Evolutionary conservation across 2,797 vertebrate genomes (phyloP).

Genomic region (Silurus aristotelis): DNA sequence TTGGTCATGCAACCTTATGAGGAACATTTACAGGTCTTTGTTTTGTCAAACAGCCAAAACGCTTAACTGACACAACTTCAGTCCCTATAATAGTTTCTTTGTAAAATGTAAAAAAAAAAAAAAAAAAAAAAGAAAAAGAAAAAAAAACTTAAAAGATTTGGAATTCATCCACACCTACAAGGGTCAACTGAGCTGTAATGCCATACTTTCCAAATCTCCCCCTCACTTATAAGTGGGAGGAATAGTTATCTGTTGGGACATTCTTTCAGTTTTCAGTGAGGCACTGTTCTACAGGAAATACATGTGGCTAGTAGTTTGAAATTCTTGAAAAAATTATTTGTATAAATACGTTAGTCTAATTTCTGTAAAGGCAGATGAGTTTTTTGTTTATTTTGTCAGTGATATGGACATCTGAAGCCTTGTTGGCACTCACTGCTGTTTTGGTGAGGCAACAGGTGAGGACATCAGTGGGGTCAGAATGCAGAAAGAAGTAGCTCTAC

Average conservation of each 20-base stretch:
- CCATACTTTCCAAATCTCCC: slow-evolving; percentile 44
- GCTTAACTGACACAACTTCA: not conserved
- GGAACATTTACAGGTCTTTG: not conserved
- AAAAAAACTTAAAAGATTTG: slow-evolving; percentile 3
- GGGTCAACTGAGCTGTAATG: slow-evolving; percentile 44
- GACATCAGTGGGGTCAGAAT: slow-evolving; percentile 23
- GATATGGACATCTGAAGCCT: slow-evolving; percentile 56
- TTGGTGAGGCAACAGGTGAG: slow-evolving; percentile 59
- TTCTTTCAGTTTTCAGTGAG: slow-evolving; percentile 49
- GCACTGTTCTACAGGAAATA: slow-evolving; percentile 45
- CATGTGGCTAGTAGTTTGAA: slow-evolving; percentile 1
- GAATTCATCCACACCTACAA: slow-evolving; percentile 58
- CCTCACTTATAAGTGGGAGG: slow-evolving; percentile 49
- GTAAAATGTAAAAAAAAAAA: not conserved
- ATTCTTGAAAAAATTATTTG: slow-evolving; percentile 30
- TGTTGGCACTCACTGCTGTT: slow-evolving; percentile 42
- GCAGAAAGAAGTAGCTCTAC: slow-evolving; percentile 21
- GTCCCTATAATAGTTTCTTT: slow-evolving; percentile 22
- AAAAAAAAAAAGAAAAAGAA: not conserved
- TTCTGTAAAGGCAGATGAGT: slow-evolving; percentile 6
- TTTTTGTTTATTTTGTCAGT: slow-evolving; percentile 33
- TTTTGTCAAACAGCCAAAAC: not conserved
- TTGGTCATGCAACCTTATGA: not conserved
- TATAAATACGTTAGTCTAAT: not conserved
- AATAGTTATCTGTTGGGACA: slow-evolving; percentile 45